Evolutionary conservation across 1,140 invertebrate genomes (phyloP).

Genomic region (Bombus pyrosoma): DNA sequence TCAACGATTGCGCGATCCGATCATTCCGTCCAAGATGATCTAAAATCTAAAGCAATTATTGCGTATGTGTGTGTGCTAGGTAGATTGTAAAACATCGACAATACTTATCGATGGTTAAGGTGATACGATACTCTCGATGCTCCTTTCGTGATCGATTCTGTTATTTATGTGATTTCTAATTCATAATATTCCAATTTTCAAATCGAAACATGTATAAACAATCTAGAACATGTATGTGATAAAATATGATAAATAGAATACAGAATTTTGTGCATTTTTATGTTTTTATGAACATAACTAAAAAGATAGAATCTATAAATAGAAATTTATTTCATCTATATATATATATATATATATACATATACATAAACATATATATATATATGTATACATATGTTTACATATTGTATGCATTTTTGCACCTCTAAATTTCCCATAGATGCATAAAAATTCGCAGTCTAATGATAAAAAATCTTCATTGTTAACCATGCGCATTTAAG

Average conservation of each 20-base stretch:
- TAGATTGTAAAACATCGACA: background rate
- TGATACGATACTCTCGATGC: slow-evolving; percentile 19
- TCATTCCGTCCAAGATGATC: slow-evolving; percentile 18
- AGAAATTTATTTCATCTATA: no score
- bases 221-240: background rate
- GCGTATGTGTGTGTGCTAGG: no score
- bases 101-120: slow-evolving; percentile 3
- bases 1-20: slow-evolving; percentile 45
- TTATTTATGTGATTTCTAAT: background rate
- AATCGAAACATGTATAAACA: background rate
- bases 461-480: background rate
- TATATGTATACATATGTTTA: no score
- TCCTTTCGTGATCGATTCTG: background rate
- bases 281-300: no score
- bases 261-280: no score
- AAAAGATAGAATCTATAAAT: no score
- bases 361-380: no score
- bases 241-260: background rate
- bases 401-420: no score
- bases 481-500: background rate
- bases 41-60: slow-evolving; percentile 4
- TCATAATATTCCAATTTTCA: background rate
- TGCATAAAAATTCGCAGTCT: no score
- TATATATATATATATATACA: no score
- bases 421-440: no score